These are phyloP conservation scores for Coracias cyanogaster DNA, from an alignment of 2,797 vertebrate genomes.

Conservation along the genomic window DNA sequence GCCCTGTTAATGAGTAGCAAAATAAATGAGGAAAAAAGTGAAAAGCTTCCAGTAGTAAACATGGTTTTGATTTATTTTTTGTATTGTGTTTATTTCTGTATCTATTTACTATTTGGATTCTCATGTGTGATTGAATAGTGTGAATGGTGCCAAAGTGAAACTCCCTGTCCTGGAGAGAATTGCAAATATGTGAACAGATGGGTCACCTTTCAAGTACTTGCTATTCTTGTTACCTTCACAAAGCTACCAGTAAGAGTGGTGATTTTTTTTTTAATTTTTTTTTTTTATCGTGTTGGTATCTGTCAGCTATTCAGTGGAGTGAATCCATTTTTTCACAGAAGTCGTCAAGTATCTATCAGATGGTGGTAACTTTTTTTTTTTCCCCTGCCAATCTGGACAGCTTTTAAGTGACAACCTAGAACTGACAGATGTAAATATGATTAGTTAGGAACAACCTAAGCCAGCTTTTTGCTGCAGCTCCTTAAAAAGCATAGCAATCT, in stretches of 20 bases:
- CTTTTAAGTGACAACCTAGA: conserved; percentile 25
- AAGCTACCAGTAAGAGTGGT: not conserved
- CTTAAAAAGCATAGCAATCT: not conserved
- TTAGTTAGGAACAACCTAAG: not conserved
- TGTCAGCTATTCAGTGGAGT: conserved; percentile 45
- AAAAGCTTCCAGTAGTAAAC: not conserved
- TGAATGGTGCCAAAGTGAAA: not conserved
- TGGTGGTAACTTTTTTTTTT: not conserved
- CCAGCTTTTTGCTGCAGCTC: not conserved
- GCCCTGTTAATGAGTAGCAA: not conserved
- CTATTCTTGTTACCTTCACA: not conserved
- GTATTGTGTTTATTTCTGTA: not conserved
- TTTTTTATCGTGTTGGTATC: not conserved
- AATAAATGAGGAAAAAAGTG: not conserved
- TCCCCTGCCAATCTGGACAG: not conserved
- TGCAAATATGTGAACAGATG: not conserved
- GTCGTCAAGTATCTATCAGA: conserved; percentile 16
- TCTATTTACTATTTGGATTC: not conserved
- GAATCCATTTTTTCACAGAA: conserved; percentile 21
- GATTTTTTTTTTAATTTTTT: not conserved
- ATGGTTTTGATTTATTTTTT: not conserved
- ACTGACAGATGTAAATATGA: conserved; percentile 22
- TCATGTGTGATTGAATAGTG: not conserved
- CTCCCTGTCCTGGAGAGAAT: not conserved
- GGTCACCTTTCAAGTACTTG: conserved; percentile 12